phyloP scores from a whole-genome alignment of 2,797 vertebrate genomes.

The Halcyon leucocephala region DNA sequence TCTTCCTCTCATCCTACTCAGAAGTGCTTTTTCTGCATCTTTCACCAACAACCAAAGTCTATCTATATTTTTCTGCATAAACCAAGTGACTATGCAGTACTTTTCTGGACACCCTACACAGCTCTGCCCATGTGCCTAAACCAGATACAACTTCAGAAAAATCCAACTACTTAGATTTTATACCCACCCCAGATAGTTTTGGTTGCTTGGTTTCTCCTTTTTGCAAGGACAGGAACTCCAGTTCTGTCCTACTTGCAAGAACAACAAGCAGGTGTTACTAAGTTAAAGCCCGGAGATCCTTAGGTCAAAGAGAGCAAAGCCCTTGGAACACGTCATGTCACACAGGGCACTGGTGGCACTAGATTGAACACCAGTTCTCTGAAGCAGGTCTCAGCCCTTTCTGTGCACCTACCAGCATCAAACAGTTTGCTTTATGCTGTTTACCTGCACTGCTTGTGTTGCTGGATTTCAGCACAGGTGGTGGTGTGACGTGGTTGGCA shows the following conservation, averaged over 20 bases:
- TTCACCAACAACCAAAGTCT: background rate
- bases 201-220: background rate
- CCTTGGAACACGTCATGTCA: background rate
- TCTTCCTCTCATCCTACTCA: background rate
- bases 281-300: background rate
- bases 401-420: background rate
- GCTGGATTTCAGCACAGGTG: slow-evolving; percentile 76
- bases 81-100: background rate
- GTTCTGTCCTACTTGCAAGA: background rate
- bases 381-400: background rate
- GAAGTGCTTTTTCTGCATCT: background rate
- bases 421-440: background rate
- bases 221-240: background rate
- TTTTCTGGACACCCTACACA: background rate
- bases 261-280: background rate
- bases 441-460: slow-evolving; percentile 73
- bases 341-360: background rate
- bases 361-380: accelerated
- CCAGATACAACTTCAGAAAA: background rate
- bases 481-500: slow-evolving; percentile 82
- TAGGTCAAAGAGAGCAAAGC: background rate
- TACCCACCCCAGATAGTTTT: background rate
- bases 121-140: background rate
- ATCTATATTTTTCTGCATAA: background rate
- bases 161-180: background rate